Evolutionary conservation across 2,888 invertebrate genomes (phyloP), one percentile per base, ranked within the genome.

Genomic region (Coelogynopora nodosa): DNA sequence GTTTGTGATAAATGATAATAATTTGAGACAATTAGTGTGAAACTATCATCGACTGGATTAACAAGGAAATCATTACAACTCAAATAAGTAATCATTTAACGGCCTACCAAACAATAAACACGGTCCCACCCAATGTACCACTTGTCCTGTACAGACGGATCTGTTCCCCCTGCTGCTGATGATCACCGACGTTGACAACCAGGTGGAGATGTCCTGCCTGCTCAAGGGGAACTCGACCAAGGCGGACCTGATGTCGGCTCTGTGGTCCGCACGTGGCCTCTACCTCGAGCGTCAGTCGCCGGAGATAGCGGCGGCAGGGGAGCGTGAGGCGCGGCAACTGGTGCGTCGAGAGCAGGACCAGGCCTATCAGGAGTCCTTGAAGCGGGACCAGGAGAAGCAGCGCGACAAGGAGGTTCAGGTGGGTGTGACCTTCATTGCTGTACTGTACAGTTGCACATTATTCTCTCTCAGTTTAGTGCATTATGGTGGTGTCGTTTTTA

Each of bases 291-390:
- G 67, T 23, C 85, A 67, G 23, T 10, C 26, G 27, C 31, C 74
- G 0, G 85, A 85, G 28, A 85, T 85, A 67, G 29, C 30, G n/a
- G 85, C 85, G 10, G 67, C 67, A 67, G 85, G 26, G 67, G 85
- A 85, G 49, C 85, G 67, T 18, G 85, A 85, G 30, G 67, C 74
- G 5, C 1, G 85, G 49, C 28, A 85, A 82, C 80, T n/a, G 1
- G 82, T 86, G 18, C 27, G 80, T 30, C 28, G 31, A 30, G 86
- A 86, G 31, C 86, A 86, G 28, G 86, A 86, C 28, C 30, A 81
- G 26, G 86, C 86, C 29, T 86, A 86, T 31, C 82, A 82, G 49
- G 86, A 86, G 26, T 86, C 86, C 18, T 31, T 86, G 0, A 27
- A 27, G 28, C 0, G 28, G 26, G 86, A 86, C 29, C 81, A 86